Conservation (phyloP, 2,113 vertebrate genomes). For the Varanus salvator region DNA sequence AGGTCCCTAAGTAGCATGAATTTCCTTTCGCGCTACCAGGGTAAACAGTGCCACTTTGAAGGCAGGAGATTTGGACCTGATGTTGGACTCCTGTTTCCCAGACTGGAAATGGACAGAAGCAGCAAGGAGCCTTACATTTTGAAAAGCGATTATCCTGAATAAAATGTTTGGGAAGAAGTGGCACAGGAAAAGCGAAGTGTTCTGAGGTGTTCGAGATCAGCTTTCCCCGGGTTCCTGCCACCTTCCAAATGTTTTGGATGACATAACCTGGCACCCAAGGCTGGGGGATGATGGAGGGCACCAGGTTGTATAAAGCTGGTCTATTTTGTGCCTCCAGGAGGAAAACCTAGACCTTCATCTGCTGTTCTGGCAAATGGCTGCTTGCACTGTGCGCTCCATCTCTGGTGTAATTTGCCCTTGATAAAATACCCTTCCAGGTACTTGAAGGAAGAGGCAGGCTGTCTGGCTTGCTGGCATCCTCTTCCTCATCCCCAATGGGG, state of each 20-base stretch:
- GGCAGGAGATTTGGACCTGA: conserved; percentile 86
- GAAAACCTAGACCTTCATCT: background rate
- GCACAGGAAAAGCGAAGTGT: background rate
- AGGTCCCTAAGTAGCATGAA: conserved; percentile 75
- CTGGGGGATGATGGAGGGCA: no score
- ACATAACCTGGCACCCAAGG: no score
- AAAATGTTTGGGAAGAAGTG: background rate
- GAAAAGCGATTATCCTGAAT: conserved; percentile 21
- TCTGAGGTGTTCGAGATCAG: background rate
- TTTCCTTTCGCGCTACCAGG: conserved; percentile 81
- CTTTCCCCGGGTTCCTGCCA: no score
- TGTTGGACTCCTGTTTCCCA: conserved; percentile 86
- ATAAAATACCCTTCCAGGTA: background rate
- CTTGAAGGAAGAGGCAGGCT: background rate
- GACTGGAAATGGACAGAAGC: conserved; percentile 77
- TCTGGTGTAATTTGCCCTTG: background rate
- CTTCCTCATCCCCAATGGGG: background rate
- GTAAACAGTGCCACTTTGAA: conserved; percentile 82
- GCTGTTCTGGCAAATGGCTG: background rate
- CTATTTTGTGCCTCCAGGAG: background rate
- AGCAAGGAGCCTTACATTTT: conserved; percentile 51
- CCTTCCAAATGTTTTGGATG: no score
- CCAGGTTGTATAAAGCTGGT: no score
- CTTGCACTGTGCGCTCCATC: background rate
- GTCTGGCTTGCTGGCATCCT: background rate